These are phyloP conservation scores for Pampusana beccarii DNA, from an alignment of 2,113 vertebrate genomes.

Conservation along the genomic window DNA sequence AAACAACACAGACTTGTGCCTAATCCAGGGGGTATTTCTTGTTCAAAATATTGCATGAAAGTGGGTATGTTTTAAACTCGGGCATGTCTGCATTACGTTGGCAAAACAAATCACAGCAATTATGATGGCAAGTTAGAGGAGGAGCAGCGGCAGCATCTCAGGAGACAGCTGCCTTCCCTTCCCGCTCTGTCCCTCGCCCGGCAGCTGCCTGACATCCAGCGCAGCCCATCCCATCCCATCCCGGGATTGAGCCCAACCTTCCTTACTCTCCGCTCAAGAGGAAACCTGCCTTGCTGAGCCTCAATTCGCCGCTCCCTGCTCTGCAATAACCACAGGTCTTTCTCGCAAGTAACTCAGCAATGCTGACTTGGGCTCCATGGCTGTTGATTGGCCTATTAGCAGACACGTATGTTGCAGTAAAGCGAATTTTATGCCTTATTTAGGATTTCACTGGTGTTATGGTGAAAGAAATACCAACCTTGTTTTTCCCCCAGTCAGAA, in stretches of 20 bases:
- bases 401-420: background rate
- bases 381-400: background rate
- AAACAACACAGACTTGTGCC: constrained; percentile 82
- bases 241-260: background rate
- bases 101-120: constrained; percentile 84
- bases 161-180: background rate
- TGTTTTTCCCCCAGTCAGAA: background rate
- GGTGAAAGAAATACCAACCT: background rate
- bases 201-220: no score
- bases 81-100: constrained; percentile 83
- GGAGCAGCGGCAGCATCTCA: background rate
- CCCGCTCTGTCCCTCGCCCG: background rate
- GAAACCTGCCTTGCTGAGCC: background rate
- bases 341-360: background rate
- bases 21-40: constrained; percentile 78
- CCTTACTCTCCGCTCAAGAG: background rate
- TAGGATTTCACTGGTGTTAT: background rate
- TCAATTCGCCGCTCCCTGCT: background rate
- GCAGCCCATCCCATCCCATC: background rate
- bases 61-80: constrained; percentile 66
- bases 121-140: background rate
- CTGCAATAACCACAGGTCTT: background rate
- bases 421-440: background rate
- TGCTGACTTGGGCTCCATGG: background rate
- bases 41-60: constrained; percentile 79